These are phyloP conservation scores for Ibidorhyncha struthersii DNA, from an alignment of 2,113 vertebrate genomes.

Conservation along the genomic window DNA sequence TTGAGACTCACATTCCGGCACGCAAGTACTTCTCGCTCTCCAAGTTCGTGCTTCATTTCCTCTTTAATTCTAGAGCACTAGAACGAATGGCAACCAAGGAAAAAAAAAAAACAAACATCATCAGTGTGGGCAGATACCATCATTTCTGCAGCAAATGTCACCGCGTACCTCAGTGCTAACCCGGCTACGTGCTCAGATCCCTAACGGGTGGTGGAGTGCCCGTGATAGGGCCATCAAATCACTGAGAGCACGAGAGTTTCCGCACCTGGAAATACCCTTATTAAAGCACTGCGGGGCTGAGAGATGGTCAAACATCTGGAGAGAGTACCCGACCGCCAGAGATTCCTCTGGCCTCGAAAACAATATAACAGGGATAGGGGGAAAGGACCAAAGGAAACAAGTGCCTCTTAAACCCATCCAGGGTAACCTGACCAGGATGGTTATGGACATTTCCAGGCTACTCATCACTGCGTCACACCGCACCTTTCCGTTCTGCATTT, in stretches of 20 bases:
- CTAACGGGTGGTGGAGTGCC: not conserved
- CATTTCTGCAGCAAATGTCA: not conserved
- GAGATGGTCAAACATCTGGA: not conserved
- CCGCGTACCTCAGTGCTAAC: not conserved
- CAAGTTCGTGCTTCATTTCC: constrained; percentile 38
- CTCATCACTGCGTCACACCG: not conserved
- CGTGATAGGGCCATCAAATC: not conserved
- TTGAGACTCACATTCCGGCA: constrained; percentile 64
- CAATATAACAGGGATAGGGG: too few species aligned
- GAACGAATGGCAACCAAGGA: not conserved
- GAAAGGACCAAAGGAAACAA: not conserved
- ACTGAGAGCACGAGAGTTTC: not conserved
- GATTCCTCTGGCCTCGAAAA: not conserved
- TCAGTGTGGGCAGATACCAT: not conserved
- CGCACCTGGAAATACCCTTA: rapidly evolving
- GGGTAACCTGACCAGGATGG: rapidly evolving
- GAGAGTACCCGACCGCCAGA: not conserved
- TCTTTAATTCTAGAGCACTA: constrained; percentile 73
- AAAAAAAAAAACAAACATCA: not conserved
- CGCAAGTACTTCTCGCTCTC: constrained; percentile 55
- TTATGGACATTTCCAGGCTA: not conserved
- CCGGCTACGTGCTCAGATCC: not conserved
- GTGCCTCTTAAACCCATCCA: not conserved
- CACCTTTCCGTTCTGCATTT: not conserved
- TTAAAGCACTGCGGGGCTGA: not conserved